Evolutionary conservation across 2,888 invertebrate genomes (phyloP), one percentile per base, ranked within the genome.

Genomic region (Macroteleia sp.): DNA sequence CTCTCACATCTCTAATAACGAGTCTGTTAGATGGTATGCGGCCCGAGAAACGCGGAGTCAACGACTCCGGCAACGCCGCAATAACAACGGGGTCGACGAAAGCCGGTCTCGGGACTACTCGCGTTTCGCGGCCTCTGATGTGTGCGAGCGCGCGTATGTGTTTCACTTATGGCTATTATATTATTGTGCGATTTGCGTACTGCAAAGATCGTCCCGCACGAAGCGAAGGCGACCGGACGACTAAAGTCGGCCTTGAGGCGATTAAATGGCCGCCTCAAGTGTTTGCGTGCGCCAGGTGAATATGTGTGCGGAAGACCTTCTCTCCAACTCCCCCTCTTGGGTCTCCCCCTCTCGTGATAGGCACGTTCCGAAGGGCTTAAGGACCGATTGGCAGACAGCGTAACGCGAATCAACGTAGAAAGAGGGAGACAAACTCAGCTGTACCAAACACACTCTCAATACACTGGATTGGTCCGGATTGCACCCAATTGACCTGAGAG

Each of bases 211-310:
- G 77, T 62, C 56, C 66, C 67, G 77, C 56, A 56, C 77, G 50
- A 48, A 69, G 28, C 77, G 77, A 73, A 78, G 71, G 75, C 80
- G 76, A 78, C 77, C 76, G 71, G 64, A 57, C 75, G 73, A 81
- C 81, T 75, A 73, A 73, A 76, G 76, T 82, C 85, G 87, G 85
- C 87, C 86, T 87, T 87, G 87, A 85, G 82, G 85, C 86, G 85
- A 86, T 86, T 86, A 86, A 86, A 85, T 80, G 83, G 82, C 80
- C 77, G 83, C 81, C 80, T 66, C 81, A 83, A 80, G 82, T 83
- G 82, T 81, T 74, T 76, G 71, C 77, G 67, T 62, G 80, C 66
- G 52, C 78, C 69, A 56, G 75, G 81, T 80, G 81, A 79, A 78
- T 77, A 79, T 77, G 70, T 76, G 76, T 64, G 64, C 62, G 71